Conservation (phyloP, 2,888 invertebrate genomes). For the Xylota segnis region DNA sequence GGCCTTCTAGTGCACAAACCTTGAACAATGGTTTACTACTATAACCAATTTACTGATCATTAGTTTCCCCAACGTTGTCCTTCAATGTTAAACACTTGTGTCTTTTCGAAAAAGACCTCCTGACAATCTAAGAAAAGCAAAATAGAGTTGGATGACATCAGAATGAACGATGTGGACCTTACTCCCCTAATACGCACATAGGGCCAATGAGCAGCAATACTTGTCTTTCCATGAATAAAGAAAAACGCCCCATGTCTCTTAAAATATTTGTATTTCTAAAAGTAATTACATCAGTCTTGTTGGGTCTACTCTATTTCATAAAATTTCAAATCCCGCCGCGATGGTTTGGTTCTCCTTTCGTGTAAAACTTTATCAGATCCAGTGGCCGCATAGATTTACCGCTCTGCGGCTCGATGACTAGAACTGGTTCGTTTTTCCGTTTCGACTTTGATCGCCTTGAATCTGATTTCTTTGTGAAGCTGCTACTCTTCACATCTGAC, state of each 20-base stretch:
- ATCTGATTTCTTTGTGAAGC: neutral
- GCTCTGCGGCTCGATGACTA: slow-evolving; percentile 43
- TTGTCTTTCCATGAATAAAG: neutral
- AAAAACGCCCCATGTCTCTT: neutral
- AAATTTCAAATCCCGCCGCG: neutral
- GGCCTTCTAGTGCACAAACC: too few species aligned
- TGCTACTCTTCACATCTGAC: slow-evolving; percentile 14
- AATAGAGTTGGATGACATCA: too few species aligned
- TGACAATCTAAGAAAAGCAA: too few species aligned
- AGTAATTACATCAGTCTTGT: slow-evolving; percentile 13
- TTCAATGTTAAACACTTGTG: too few species aligned
- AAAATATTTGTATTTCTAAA: neutral
- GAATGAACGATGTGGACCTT: too few species aligned
- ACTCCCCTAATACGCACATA: too few species aligned
- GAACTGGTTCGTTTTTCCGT: slow-evolving; percentile 2
- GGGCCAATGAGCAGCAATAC: too few species aligned
- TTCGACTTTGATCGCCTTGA: neutral
- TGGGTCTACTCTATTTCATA: neutral
- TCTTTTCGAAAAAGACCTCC: too few species aligned
- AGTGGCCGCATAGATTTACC: slow-evolving; percentile 55
- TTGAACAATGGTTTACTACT: too few species aligned
- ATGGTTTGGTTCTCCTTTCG: neutral
- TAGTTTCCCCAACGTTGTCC: too few species aligned
- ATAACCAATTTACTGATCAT: too few species aligned
- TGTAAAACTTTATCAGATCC: slow-evolving; percentile 56